Evolutionary conservation across 2,113 vertebrate species (phyloP).

Genomic region (Beaufortia kweichowensis): DNA sequence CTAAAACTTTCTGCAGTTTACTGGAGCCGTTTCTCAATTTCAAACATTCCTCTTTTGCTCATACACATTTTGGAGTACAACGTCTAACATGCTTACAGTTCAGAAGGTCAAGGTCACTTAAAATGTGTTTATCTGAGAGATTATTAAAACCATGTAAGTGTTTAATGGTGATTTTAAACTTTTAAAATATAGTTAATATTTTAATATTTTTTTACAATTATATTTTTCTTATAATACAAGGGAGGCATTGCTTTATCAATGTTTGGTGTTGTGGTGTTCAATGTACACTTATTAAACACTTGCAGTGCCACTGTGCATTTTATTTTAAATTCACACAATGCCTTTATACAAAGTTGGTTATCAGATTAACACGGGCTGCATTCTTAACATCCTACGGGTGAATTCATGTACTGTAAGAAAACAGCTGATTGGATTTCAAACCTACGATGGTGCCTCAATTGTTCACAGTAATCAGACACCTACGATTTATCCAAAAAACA

Average conservation of each 20-base stretch:
- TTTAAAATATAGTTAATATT: no score
- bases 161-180: no score
- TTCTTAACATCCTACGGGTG: slow-evolving; percentile 8
- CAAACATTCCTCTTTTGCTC: background rate
- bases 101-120: background rate
- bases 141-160: no score
- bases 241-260: background rate
- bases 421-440: slow-evolving; percentile 36
- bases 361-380: background rate
- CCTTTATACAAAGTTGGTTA: background rate
- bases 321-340: background rate
- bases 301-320: background rate
- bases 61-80: background rate
- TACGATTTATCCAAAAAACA: background rate
- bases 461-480: background rate
- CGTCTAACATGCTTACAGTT: background rate
- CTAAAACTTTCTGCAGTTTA: background rate
- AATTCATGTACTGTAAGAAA: background rate
- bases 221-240: background rate
- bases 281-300: background rate
- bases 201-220: no score
- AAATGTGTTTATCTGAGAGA: background rate
- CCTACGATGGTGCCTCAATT: background rate
- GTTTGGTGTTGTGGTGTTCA: background rate
- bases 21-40: background rate